These are phyloP conservation scores for Lamprotornis superbus DNA, from an alignment of 2,113 vertebrate species.

Conservation along the genomic window DNA sequence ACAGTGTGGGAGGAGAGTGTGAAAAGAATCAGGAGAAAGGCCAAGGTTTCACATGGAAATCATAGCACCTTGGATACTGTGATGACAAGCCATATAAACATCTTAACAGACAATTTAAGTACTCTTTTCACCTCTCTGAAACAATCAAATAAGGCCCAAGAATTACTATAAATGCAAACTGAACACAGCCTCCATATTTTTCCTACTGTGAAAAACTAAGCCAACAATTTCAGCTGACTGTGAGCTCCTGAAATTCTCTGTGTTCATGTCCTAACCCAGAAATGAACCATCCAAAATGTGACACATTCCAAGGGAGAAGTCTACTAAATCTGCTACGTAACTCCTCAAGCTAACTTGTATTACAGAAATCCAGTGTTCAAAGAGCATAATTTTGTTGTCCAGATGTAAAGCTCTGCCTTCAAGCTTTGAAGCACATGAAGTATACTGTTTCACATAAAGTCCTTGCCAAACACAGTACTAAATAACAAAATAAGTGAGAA, in stretches of 20 bases:
- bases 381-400: slow-evolving; percentile 9
- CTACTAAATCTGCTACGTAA: background rate
- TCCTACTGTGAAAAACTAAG: background rate
- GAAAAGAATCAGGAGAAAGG: background rate
- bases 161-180: background rate
- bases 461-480: background rate
- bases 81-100: background rate
- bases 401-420: slow-evolving; percentile 15
- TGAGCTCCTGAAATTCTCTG: background rate
- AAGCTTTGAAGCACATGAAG: background rate
- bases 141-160: slow-evolving; percentile 10
- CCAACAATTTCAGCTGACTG: background rate
- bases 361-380: background rate
- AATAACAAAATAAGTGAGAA: slow-evolving; percentile 43
- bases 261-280: background rate
- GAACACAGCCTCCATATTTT: background rate
- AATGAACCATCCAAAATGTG: background rate
- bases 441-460: background rate
- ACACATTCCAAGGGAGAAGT: background rate
- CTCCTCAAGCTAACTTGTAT: background rate
- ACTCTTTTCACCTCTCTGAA: slow-evolving; percentile 53
- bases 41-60: slow-evolving; percentile 36
- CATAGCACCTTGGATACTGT: background rate
- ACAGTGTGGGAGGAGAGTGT: slow-evolving; percentile 4
- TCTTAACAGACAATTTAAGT: background rate